These are phyloP conservation scores for Phalacrocorax pelagicus DNA, from an alignment of 2,113 vertebrate genomes.

Conservation along the genomic window DNA sequence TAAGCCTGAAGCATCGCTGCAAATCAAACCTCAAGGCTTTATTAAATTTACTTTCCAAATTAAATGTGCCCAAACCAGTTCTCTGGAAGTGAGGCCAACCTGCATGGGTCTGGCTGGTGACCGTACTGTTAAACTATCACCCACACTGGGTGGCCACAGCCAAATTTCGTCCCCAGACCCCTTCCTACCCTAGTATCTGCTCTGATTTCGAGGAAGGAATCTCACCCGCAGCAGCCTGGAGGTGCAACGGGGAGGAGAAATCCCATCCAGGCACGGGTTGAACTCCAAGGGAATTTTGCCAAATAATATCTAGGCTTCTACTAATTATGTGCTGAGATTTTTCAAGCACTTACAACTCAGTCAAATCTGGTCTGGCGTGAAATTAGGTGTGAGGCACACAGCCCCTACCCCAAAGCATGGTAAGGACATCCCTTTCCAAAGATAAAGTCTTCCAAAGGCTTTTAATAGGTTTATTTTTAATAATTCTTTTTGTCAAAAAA, in stretches of 20 bases:
- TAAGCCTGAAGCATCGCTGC: neutral
- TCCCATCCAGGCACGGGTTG: neutral
- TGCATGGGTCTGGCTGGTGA: neutral
- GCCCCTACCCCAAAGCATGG: neutral
- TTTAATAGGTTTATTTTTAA: neutral
- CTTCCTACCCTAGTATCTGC: neutral
- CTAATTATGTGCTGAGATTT: neutral
- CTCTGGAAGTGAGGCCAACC: neutral
- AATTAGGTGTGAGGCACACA: fast-evolving
- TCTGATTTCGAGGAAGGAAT: neutral
- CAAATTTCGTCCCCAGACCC: neutral
- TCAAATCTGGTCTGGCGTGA: neutral
- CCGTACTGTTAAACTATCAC: neutral
- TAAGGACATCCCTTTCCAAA: neutral
- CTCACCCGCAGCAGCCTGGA: neutral
- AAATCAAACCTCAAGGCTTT: neutral
- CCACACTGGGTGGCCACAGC: neutral
- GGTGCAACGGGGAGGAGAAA: neutral
- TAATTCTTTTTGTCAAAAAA: neutral
- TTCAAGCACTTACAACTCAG: neutral
- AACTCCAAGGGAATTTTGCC: neutral
- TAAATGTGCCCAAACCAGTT: neutral
- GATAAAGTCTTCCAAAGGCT: neutral
- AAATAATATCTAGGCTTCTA: neutral
- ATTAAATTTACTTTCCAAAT: neutral